Evolutionary conservation across 2,888 invertebrate species (phyloP), one percentile per base, ranked within the genome.

Genomic region (Cryptus armator): DNA sequence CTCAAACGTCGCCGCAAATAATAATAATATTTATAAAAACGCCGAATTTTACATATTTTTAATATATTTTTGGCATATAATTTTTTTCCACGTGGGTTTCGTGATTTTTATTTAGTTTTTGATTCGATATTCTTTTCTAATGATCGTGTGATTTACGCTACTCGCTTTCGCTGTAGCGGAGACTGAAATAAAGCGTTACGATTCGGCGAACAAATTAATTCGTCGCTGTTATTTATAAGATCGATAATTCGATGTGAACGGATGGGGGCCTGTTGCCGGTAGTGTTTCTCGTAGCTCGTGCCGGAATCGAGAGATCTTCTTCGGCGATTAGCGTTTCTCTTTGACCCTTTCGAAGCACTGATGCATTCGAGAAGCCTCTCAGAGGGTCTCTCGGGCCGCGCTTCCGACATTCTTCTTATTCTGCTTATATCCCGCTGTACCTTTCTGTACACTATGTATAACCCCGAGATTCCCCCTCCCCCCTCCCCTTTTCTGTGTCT

Each of bases 281-380:
- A 66, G 62, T 53, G 67, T 67, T 68, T 14, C 67, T 72, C 70
- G 24, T 81, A 66, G 84, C 64, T 78, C 77, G 53, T 29, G 43
- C 72, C 51, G 44, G 67, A 68, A 77, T 81, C 81, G 70, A 51
- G 56, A 78, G 85, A 85, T 85, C 79, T 71, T 71, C 75, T 82
- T 85, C 85, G 85, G 82, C 85, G 85, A 85, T 85, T 85, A 85
- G 75, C 79, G 82, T 76, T 85, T 85, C 85, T 85, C 82, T 85
- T 85, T 85, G 85, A 85, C 85, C 85, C 85, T 72, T 59, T 75
- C 70, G 74, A 81, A 81, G 81, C 78, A 81, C 72, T 79, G 59
- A 79, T 56, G 74, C 79, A 79, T 79, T 85, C 76, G 82, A 82
- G 82, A 59, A 67, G 79, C 43, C 84, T 85, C 78, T 81, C 46